phyloP scores from a whole-genome alignment of 30 jellyfish, hydroid and myxozoan species.

The Mastigias papua region DNA sequence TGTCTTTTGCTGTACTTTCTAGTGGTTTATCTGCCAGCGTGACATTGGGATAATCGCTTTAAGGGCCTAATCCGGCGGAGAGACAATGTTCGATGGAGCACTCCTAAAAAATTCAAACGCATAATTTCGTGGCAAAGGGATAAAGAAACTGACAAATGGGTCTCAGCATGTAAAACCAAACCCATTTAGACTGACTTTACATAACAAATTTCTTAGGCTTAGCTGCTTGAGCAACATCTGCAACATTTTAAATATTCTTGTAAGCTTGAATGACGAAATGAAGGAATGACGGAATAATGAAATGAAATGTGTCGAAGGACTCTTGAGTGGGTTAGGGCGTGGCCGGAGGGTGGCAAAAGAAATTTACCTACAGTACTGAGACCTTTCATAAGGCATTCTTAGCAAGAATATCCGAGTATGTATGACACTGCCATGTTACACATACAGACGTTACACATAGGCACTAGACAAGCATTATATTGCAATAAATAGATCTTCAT shows the following conservation, averaged over 20 bases:
- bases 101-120: conserved; percentile 16
- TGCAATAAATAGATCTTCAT: no score
- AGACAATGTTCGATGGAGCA: conserved; percentile 9
- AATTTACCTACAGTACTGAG: no score
- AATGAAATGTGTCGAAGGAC: not conserved
- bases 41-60: not conserved
- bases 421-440: no score
- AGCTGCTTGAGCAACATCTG: not conserved
- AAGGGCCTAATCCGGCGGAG: conserved; percentile 12
- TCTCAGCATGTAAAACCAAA: conserved; percentile 57
- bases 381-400: no score
- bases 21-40: conserved; percentile 18
- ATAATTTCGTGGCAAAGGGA: conserved; percentile 33
- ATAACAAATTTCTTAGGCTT: not conserved
- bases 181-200: not conserved
- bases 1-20: not conserved
- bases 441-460: no score
- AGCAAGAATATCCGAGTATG: no score
- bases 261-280: not conserved
- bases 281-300: not conserved
- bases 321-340: not conserved
- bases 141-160: conserved; percentile 2
- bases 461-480: no score
- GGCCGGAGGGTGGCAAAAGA: no score
- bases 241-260: not conserved